Conservation (phyloP, 2,797 vertebrate genomes). For the Poecilia picta region DNA sequence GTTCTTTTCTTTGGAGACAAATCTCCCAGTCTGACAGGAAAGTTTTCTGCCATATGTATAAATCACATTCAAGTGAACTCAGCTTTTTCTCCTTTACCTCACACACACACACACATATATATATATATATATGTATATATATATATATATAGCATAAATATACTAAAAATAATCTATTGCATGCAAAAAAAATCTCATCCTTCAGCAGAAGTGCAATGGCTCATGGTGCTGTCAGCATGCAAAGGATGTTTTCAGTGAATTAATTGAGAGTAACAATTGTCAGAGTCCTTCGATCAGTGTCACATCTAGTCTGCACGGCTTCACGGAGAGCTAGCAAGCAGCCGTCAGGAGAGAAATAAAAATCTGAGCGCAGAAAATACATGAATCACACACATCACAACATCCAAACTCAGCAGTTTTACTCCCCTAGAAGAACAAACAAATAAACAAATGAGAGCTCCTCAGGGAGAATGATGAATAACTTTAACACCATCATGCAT, state of each 20-base stretch:
- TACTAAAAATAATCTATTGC: neutral
- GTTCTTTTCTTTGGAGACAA: neutral
- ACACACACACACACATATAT: neutral
- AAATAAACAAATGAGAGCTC: slow-evolving; percentile 77
- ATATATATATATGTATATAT: neutral
- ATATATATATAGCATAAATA: neutral
- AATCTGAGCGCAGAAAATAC: slow-evolving; percentile 70
- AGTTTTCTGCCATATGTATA: neutral
- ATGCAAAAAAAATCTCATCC: neutral
- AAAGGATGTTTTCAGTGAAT: slow-evolving; percentile 26
- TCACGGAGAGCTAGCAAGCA: slow-evolving; percentile 65
- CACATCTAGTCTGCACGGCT: slow-evolving; percentile 57
- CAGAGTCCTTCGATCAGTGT: slow-evolving; percentile 62
- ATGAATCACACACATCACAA: slow-evolving; percentile 86
- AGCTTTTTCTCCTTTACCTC: neutral
- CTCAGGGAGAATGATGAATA: slow-evolving; percentile 86
- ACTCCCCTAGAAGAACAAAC: slow-evolving; percentile 79
- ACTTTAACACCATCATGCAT: slow-evolving; percentile 79
- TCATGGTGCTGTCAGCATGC: slow-evolving; percentile 2
- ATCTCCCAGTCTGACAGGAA: neutral
- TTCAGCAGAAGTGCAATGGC: slow-evolving; percentile 7
- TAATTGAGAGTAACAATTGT: slow-evolving; percentile 37
- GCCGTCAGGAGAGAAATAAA: slow-evolving; percentile 72
- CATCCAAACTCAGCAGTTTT: slow-evolving; percentile 87
- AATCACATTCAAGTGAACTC: neutral